Percentiles rank a stretch among this genome's conserved stretches.
Conservation (phyloP, 1,140 invertebrate species). For the Eufriesea mexicana region DNA sequence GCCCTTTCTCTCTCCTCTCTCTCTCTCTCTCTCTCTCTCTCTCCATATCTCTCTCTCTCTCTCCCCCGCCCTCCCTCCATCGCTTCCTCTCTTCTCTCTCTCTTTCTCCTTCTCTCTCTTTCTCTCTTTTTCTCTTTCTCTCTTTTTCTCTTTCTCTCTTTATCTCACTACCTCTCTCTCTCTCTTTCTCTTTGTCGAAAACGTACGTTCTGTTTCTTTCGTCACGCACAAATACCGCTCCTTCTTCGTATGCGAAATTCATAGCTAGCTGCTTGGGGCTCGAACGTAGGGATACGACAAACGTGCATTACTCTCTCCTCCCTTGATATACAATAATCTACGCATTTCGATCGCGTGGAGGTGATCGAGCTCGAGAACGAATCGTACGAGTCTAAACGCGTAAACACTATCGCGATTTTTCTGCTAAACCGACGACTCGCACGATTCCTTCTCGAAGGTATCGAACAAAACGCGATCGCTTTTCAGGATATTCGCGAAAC, state of each 20-base stretch:
- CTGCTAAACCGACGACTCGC: neutral
- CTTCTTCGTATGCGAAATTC: constrained; percentile 73
- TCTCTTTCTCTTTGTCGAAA: neutral
- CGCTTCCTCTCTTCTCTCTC: no score
- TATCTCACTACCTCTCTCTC: no score
- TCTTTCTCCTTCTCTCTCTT: neutral
- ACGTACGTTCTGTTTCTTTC: constrained; percentile 70
- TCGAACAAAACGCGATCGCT: constrained; percentile 30
- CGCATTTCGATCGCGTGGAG: constrained; percentile 27
- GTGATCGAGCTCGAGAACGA: constrained; percentile 34
- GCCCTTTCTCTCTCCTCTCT: no score
- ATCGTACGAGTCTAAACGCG: neutral
- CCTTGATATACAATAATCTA: constrained; percentile 34
- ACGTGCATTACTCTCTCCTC: constrained; percentile 57
- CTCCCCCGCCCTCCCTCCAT: no score
- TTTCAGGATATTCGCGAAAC: constrained; percentile 42
- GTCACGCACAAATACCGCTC: constrained; percentile 72
- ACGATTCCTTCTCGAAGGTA: constrained; percentile 35
- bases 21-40: neutral
- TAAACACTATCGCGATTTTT: neutral
- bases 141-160: neutral
- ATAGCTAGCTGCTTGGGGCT: constrained; percentile 82
- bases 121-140: neutral
- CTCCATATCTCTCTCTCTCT: neutral
- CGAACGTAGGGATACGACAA: constrained; percentile 76